phyloP scores from a whole-genome alignment of 2,888 invertebrate species.

The Erebia ligea region DNA sequence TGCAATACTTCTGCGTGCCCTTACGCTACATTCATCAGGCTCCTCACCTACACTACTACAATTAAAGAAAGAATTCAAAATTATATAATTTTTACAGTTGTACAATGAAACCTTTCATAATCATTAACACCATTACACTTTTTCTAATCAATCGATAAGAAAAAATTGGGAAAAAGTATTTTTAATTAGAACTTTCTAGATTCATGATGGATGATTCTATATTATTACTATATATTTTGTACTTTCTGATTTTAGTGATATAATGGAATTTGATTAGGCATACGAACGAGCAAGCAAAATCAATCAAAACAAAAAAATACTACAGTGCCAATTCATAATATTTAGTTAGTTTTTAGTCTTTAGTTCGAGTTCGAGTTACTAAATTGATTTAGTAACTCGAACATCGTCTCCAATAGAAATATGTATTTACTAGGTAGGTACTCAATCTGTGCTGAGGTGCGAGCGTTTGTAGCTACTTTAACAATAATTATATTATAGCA shows the following conservation, averaged over 20 bases:
- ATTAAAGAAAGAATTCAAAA: neutral
- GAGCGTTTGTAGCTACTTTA: too few relatives aligned
- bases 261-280: slow-evolving; percentile 1
- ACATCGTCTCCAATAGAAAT: too few relatives aligned
- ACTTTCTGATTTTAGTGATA: slow-evolving; percentile 20
- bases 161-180: slow-evolving; percentile 4
- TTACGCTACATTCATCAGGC: too few relatives aligned
- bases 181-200: slow-evolving; percentile 25
- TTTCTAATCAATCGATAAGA: slow-evolving; percentile 11
- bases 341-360: too few relatives aligned
- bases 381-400: too few relatives aligned
- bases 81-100: slow-evolving; percentile 10
- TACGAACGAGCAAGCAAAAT: too few relatives aligned
- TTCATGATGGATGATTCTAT: slow-evolving; percentile 1
- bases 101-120: neutral
- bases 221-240: slow-evolving; percentile 3
- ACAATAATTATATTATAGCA: neutral
- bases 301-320: too few relatives aligned
- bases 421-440: too few relatives aligned
- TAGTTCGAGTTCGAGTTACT: too few relatives aligned
- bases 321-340: too few relatives aligned
- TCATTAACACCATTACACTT: neutral
- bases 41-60: too few relatives aligned
- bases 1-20: too few relatives aligned
- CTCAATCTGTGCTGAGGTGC: neutral